Evolutionary conservation across 2,888 invertebrate species (phyloP), one percentile per base, ranked within the genome.

Genomic region (Maniola hyperantus): DNA sequence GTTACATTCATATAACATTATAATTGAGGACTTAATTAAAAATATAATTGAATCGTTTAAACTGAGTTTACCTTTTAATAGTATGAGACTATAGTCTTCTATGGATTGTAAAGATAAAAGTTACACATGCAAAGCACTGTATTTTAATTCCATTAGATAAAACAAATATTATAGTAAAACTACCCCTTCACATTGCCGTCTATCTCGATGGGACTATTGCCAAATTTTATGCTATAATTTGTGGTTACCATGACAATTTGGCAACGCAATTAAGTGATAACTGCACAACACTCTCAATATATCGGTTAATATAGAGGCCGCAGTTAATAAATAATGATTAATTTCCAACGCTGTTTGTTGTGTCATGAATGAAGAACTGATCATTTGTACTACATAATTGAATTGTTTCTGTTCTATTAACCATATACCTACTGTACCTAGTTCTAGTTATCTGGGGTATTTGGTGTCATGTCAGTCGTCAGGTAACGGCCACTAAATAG

Each of bases 221-320:
- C 53, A 63, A 44, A 46, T 33, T 63, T 63, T 62, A 42, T 44
- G 11, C 44, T 7, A 55, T 50, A 64, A 64, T 69, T 66, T 66
- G 66, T 50, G 69, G 53, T 53, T 53, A 44, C 34, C 44, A 53
- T 67, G 51, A 48, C 20, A 57, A 46, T 69, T 66, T 66, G 65
- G 57, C 50, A 63, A 20, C 13, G 15, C 10, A 54, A 39, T 42
- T 53, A 62, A 33, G 39, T 60, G 44, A 53, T 50, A 51, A 42
- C 50, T 42, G 61, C 18, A 61, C 20, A 33, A 61, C 46, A 34
- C 36, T 20, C 50, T 62, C n/a, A 62, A 65, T 51, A 20, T 8
- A 33, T 33, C 54, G 34, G 26, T 42, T 44, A 64, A 64, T 60
- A 34, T 34, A 64, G 36, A 39, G n/a, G 15, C 44, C 8, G 51